Evolutionary conservation across 2,113 vertebrate species (phyloP).

Genomic region (Blennius ocellaris): DNA sequence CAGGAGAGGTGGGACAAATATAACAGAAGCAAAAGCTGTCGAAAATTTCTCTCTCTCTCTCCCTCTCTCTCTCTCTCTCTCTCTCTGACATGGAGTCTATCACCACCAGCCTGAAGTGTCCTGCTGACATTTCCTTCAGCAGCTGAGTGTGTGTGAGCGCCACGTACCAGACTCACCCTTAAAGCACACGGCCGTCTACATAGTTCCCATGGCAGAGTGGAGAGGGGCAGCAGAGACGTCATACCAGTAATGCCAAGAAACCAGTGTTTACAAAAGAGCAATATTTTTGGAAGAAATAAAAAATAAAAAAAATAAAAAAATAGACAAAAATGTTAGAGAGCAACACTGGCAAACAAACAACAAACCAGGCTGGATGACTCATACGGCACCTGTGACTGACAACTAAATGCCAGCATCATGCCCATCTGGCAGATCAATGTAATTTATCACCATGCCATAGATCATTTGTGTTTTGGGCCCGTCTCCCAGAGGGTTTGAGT

Average conservation of each 20-base stretch:
- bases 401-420: conserved; percentile 33
- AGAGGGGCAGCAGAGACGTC: conserved; percentile 38
- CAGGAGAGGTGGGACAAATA: conserved; percentile 11
- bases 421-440: conserved; percentile 53
- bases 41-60: conserved; percentile 69
- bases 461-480: conserved; percentile 17
- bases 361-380: conserved; percentile 30
- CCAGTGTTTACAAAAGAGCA: conserved; percentile 18
- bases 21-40: conserved; percentile 37
- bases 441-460: conserved; percentile 52
- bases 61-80: conserved; percentile 32
- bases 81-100: conserved; percentile 56
- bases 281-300: conserved; percentile 32
- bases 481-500: not conserved
- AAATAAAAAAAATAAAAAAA: too few relatives aligned
- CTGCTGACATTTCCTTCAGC: conserved; percentile 80
- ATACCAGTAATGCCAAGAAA: conserved; percentile 67
- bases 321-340: conserved; percentile 13
- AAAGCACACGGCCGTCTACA: conserved; percentile 45
- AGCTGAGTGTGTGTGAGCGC: conserved; percentile 64
- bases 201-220: conserved; percentile 60
- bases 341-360: not conserved
- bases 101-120: conserved; percentile 53
- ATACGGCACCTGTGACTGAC: conserved; percentile 11
- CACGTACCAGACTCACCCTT: conserved; percentile 64